A percentile compares a stretch with the other conserved stretches of the same genome.
phyloP scores from a whole-genome alignment of 2,797 vertebrate species.

The Sarcoramphus papa region DNA sequence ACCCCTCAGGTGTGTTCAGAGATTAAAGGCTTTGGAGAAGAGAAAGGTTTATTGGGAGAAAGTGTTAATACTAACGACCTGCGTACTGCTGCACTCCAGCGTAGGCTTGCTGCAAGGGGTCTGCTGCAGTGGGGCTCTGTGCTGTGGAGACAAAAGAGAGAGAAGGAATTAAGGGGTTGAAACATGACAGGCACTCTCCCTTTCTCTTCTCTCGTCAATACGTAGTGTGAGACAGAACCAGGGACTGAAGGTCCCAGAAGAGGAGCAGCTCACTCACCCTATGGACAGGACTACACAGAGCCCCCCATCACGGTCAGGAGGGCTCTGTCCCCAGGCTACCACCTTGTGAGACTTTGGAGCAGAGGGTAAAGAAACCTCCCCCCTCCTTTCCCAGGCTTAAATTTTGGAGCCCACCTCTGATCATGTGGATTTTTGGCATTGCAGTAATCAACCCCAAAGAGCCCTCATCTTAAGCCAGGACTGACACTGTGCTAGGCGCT shows the following conservation, averaged over 20 bases:
- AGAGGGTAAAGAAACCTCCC: neutral
- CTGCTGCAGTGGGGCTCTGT: constrained; percentile 96
- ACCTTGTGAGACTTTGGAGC: neutral
- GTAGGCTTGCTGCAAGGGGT: constrained; percentile 98
- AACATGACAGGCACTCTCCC: neutral
- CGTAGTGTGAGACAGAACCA: neutral
- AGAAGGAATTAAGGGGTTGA: constrained; percentile 11
- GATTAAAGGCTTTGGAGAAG: neutral
- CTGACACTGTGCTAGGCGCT: constrained; percentile 6
- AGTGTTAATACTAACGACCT: constrained; percentile 87
- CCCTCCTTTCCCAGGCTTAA: neutral
- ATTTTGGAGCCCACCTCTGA: neutral
- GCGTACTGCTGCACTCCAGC: constrained; percentile 99
- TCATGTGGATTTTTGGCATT: neutral
- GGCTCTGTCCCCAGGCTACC: neutral
- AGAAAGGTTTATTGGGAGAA: constrained; percentile 69
- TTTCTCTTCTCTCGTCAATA: neutral
- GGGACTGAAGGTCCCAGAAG: neutral
- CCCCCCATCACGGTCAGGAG: neutral
- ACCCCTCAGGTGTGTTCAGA: neutral
- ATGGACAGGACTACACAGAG: neutral
- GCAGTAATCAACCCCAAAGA: neutral
- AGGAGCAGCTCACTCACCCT: neutral
- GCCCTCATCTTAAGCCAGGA: neutral
- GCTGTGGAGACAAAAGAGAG: constrained; percentile 82